Evolutionary conservation across 1,140 invertebrate species (phyloP), one percentile per base, ranked within the genome.

Genomic region (Leptopilina boulardi): DNA sequence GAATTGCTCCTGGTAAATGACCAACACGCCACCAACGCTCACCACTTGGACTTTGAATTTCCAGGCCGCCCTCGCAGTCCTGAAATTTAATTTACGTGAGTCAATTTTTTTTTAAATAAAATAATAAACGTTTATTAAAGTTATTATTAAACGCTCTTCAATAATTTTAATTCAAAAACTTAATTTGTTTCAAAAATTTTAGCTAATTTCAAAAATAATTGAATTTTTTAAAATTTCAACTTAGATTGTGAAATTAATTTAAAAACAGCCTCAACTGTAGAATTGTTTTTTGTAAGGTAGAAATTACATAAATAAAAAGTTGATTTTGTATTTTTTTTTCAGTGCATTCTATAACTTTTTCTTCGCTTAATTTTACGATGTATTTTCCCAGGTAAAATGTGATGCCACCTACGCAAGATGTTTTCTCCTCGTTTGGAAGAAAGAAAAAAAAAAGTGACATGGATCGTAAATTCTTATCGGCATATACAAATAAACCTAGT

Each of bases 1-100:
- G 89, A 79, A 97, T 94, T 10, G 96, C 94, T 38, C 94, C 95
- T 0, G 95, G 95, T 34, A 97, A 91, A 84, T 96, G 95, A 0
- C 94, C 94, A 0, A 96, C 95, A 30, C 93, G 91, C 80, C 94
- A 91, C 95, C 95, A 97, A 78, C 94, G 93, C 23, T 79, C 77
- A 76, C 94, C 93, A 70, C 91, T 91, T 10, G 93, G 92, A 71
- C 93, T 87, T 84, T 94, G 93, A 21, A 95, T 92, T 89, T 95
- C 92, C 34, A 93, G 80, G 18, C 93, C 93, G 41, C 93, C 93
- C 82, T 94, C 94, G 71, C 93, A 94, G 80, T 94, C 94, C 90
- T 91, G 34, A 18, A 19, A 75, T 75, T 44, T 15, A 9, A 74
- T 47, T 70, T 18, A 74, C 4, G 15, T 19, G 6, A 38, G n/a